Conservation (phyloP, 2,888 invertebrate genomes). For the Melanargia galathea region DNA sequence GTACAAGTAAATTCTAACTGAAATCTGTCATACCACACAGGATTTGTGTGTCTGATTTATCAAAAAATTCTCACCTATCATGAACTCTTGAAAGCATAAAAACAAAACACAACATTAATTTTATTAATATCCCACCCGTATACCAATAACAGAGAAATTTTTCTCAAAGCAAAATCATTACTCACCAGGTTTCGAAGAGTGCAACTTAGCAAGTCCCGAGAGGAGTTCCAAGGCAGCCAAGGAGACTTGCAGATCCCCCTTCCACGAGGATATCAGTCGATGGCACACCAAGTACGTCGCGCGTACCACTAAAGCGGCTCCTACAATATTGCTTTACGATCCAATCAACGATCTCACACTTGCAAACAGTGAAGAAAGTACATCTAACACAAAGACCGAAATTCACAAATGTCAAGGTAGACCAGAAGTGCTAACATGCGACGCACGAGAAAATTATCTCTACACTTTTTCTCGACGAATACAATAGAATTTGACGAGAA, state of each 20-base stretch:
- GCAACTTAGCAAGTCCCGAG: slow-evolving; percentile 94
- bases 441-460: no score
- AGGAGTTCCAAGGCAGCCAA: slow-evolving; percentile 96
- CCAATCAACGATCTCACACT: background rate
- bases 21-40: background rate
- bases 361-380: background rate
- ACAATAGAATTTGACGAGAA: no score
- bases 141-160: background rate
- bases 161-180: background rate
- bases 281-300: slow-evolving; percentile 97
- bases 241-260: slow-evolving; percentile 96
- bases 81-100: slow-evolving; percentile 69
- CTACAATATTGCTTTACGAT: slow-evolving; percentile 45
- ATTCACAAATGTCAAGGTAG: no score
- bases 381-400: slow-evolving; percentile 7
- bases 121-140: background rate
- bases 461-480: no score
- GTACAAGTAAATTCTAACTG: no score
- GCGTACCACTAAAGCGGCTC: slow-evolving; percentile 91
- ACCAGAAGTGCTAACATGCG: no score
- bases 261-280: slow-evolving; percentile 97
- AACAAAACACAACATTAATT: slow-evolving; percentile 38
- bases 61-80: slow-evolving; percentile 62
- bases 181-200: slow-evolving; percentile 93
- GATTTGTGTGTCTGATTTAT: background rate